phyloP scores from a whole-genome alignment of 2,888 invertebrate genomes.

The Heliconius charithonia region DNA sequence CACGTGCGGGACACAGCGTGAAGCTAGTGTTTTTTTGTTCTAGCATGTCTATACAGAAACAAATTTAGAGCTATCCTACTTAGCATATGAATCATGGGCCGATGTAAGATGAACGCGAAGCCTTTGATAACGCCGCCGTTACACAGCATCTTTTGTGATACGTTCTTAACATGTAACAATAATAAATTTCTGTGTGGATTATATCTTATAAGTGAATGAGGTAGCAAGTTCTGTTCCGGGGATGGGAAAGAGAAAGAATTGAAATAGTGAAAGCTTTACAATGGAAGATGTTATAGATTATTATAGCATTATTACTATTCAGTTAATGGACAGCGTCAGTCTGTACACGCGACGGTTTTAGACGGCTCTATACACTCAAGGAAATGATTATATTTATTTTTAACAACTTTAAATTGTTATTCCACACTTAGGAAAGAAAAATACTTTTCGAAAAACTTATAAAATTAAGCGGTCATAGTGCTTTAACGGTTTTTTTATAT shows the following conservation, averaged over 20 bases:
- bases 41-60: background rate
- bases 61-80: slow-evolving; percentile 17
- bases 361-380: no score
- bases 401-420: no score
- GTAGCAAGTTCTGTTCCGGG: background rate
- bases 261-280: background rate
- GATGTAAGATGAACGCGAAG: background rate
- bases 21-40: background rate
- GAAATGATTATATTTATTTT: no score
- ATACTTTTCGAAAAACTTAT: no score
- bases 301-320: background rate
- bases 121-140: slow-evolving; percentile 37
- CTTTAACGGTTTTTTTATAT: no score
- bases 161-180: slow-evolving; percentile 2
- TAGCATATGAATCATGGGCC: slow-evolving; percentile 27
- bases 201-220: background rate
- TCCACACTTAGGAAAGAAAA: no score
- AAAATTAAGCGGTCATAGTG: no score
- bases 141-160: slow-evolving; percentile 27
- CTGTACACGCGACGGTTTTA: no score
- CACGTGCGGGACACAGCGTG: background rate
- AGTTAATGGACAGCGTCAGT: no score
- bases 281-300: background rate
- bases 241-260: background rate
- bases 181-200: background rate